Evolutionary conservation across 2,888 invertebrate genomes (phyloP).

Genomic region (Ichneumoninae sp.): DNA sequence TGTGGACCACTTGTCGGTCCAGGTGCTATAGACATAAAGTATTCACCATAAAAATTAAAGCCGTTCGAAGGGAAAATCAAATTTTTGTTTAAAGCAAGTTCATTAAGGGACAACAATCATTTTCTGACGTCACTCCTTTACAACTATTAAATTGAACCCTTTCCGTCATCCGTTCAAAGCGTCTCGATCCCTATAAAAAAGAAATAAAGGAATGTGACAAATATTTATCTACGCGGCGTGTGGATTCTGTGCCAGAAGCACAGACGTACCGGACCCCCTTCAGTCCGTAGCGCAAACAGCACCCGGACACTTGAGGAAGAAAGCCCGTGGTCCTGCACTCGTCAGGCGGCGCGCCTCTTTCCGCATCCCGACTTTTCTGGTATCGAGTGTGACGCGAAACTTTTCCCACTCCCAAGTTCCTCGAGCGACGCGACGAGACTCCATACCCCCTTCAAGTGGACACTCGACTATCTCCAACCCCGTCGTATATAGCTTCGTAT

Average conservation of each 20-base stretch:
- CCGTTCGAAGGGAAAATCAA: background rate
- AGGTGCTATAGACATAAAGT: background rate
- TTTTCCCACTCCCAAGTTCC: conserved; percentile 35
- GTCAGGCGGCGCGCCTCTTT: conserved; percentile 39
- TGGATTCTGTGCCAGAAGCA: conserved; percentile 62
- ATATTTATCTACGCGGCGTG: conserved; percentile 51
- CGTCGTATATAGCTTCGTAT: conserved; percentile 14
- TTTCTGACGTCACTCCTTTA: too few species aligned
- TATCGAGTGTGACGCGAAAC: conserved; percentile 59
- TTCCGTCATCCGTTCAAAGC: background rate
- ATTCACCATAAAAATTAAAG: background rate
- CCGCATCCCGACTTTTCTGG: conserved; percentile 54
- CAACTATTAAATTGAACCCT: too few species aligned
- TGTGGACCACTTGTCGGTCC: background rate
- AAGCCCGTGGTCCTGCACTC: conserved; percentile 46
- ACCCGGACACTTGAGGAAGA: conserved; percentile 54
- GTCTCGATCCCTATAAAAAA: conserved; percentile 25
- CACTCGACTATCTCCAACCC: conserved; percentile 21
- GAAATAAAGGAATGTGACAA: conserved; percentile 43
- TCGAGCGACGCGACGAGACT: conserved; percentile 15
- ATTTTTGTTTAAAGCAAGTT: too few species aligned
- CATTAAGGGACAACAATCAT: too few species aligned
- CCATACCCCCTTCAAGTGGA: conserved; percentile 19
- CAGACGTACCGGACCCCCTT: conserved; percentile 47
- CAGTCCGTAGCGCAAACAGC: conserved; percentile 60